Base-by-base conservation (phyloP, 1,140 invertebrate genomes). In the Drosophila busckii region DNA sequence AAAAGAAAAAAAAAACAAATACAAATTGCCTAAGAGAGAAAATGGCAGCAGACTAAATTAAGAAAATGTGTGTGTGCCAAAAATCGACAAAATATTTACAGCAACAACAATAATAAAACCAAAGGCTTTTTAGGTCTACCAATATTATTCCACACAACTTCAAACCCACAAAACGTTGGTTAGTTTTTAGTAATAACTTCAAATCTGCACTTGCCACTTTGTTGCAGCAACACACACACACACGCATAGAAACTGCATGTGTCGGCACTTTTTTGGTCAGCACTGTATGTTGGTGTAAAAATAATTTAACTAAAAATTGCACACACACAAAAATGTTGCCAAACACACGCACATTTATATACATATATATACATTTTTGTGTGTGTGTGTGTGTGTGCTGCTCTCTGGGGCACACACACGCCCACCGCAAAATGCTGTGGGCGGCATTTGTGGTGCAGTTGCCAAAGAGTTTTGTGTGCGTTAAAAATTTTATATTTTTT, bases 121-220 rank as follows among this genome's bases (percentile, higher is more conserved):
- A 61, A 71, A 76, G 66, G 69, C 76, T 75, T 84, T 84, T 85
- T 56, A 65, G 82, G 84, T 83, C 84, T 84, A 86, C 84, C 84
- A 84, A 86, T 86, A 85, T 86, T 86, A 85, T 84, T 85, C 84
- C 83, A 85, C 84, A 86, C 84, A 86, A 86, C 83, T 86, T 86
- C 76, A 85, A 85, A 80, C 80, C 84, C 84, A 85, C 84, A 86
- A 86, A 84, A 86, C 85, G 84, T 78, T 86, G 84, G 84, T 86
- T 86, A 85, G 83, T 85, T 86, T 86, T 84, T 80, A 78, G 78
- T 85, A 85, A 85, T 85, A 85, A 85, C 82, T 78, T 76, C 76
- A 85, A 85, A 85, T 85, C 83, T 85, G 83, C 76, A 85, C 75
- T 85, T 85, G 82, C 83, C 83, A 85, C 70, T 78, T 78, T 78